Percentiles rank a stretch among this genome's conserved stretches.
Conservation (phyloP, 2,797 vertebrate species). For the Caiman crocodilus region DNA sequence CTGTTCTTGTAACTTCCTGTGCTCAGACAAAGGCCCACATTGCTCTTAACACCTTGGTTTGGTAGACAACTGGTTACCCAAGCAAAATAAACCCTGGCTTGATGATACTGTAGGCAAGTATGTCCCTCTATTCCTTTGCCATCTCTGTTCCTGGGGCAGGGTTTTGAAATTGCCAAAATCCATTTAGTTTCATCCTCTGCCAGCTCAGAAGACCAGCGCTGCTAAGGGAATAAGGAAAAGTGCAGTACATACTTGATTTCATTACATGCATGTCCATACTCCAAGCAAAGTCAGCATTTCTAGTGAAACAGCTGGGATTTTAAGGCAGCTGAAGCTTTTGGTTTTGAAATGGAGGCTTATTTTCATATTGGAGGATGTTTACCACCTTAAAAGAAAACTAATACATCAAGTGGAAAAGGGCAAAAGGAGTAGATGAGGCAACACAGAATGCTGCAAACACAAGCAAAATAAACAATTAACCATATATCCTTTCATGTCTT, state of each 20-base stretch:
- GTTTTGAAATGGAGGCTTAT: not conserved
- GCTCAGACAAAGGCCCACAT: rapidly evolving
- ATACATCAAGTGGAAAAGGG: not conserved
- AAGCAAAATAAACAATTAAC: not conserved
- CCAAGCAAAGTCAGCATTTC: rapidly evolving
- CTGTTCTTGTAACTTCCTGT: not conserved
- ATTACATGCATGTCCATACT: rapidly evolving
- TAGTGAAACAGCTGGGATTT: rapidly evolving
- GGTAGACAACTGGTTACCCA: not conserved
- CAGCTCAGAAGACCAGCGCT: not conserved
- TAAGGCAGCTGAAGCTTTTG: not conserved
- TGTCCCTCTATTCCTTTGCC: not conserved
- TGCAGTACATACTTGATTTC: rapidly evolving
- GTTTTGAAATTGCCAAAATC: not conserved
- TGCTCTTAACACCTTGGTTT: rapidly evolving
- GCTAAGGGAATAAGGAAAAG: not conserved
- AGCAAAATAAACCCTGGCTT: not conserved
- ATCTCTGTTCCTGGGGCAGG: not conserved
- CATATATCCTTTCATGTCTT: rapidly evolving
- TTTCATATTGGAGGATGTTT: rapidly evolving
- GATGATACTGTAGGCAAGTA: rapidly evolving
- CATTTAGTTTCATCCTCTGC: too few relatives aligned
- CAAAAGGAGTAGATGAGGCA: not conserved
- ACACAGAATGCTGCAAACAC: rapidly evolving
- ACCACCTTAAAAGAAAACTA: not conserved